Percentiles rank a stretch among this genome's conserved stretches.
phyloP scores from a whole-genome alignment of 2,888 invertebrate genomes.

The Scrobipalpa costella region DNA sequence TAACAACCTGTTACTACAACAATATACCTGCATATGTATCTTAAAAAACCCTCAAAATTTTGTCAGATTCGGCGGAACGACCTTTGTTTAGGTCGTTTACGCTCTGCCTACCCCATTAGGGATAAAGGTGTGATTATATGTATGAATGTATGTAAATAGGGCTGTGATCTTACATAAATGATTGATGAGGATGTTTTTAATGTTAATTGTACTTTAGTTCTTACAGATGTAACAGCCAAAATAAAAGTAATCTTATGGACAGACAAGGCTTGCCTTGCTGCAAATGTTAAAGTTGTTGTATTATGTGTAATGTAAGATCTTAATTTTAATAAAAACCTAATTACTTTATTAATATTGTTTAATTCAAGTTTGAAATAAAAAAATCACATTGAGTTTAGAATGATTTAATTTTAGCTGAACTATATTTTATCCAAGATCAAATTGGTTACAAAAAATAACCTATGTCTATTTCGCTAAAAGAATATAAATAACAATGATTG shows the following conservation, averaged over 20 bases:
- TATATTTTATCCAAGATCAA: background rate
- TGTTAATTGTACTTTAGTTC: background rate
- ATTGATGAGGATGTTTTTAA: background rate
- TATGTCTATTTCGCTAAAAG: background rate
- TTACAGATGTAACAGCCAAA: background rate
- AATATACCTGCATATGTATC: too few species aligned
- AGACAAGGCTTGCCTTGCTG: too few species aligned
- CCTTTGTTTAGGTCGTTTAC: too few species aligned
- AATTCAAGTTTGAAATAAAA: background rate
- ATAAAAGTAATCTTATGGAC: too few species aligned
- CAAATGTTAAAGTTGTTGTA: too few species aligned
- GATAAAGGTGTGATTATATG: too few species aligned
- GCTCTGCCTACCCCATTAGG: too few species aligned
- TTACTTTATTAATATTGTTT: background rate
- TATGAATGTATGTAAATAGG: too few species aligned
- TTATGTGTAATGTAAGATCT: background rate
- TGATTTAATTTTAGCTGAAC: conserved; percentile 56
- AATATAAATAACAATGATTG: conserved; percentile 3
- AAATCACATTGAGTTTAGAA: conserved; percentile 36
- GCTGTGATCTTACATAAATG: background rate
- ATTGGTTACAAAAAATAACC: background rate
- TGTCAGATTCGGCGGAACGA: too few species aligned
- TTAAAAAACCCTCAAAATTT: too few species aligned
- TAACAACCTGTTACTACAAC: too few species aligned
- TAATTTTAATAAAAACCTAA: conserved; percentile 2